Evolutionary conservation across 2,113 vertebrate species (phyloP), one percentile per base, ranked within the genome.

Genomic region (Pluvialis apricaria): DNA sequence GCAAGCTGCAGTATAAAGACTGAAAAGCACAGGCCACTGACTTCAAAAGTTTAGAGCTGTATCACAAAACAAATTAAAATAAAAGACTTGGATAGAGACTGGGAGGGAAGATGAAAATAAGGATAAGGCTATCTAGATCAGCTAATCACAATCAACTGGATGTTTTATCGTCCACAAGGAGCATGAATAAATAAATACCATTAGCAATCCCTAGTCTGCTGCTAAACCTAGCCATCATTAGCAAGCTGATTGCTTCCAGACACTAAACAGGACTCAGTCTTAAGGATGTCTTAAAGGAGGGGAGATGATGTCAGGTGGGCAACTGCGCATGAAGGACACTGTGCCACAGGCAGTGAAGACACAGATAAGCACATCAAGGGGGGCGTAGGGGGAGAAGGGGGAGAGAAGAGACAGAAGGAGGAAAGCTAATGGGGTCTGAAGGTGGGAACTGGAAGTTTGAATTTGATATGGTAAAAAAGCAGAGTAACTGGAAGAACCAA

Each of bases 181-280:
- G 71, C 88, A 97, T 92, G 94, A 97, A 96, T 96, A 95, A 96
- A 96, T 96, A 96, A 96, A 96, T 72, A 96, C 81, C 82, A 96
- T 97, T 96, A 97, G 82, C 94, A 95, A 82, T 82, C 51, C 91
- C 62, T 65, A 26, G 54, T 75, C 87, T 91, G 95, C 92, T 95
- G 78, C 87, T 95, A 92, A 87, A 90, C 92, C 57, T 52, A 65
- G 92, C 73, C 86, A 73, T 94, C 92, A 96, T 95, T 93, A 96
- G 80, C 81, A 82, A 91, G 73, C 73, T 96, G 96, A 97, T 94
- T 96, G 90, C 94, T 92, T 85, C 70, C 71, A 96, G 91, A 92
- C 40, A 73, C 51, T 40, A 26, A 94, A 65, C 5, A 91, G 66
- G 55, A 97, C 68, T 82, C 81, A 79, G 36, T 80, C 49, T 80